phyloP scores from a whole-genome alignment of 2,888 invertebrate species.

The Listrodromus nycthemerus region DNA sequence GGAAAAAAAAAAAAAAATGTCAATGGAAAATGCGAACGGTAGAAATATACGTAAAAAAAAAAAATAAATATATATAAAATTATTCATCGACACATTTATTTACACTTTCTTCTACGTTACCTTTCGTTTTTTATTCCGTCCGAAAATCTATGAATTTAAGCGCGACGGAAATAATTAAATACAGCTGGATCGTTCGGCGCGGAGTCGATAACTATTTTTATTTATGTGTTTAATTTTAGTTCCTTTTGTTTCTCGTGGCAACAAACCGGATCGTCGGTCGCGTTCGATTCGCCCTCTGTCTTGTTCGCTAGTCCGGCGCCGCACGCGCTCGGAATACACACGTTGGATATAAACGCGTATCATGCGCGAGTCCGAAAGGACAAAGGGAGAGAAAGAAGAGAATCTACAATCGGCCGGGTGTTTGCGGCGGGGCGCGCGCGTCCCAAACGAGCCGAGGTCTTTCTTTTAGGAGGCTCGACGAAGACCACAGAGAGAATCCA shows the following conservation, averaged over 20 bases:
- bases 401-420: slow-evolving; percentile 33
- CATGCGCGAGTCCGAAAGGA: slow-evolving; percentile 20
- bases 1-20: no score
- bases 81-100: neutral
- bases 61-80: slow-evolving; percentile 1
- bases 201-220: neutral
- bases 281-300: slow-evolving; percentile 11
- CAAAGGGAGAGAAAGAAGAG: slow-evolving; percentile 34
- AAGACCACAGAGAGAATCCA: slow-evolving; percentile 39
- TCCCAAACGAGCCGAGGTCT: slow-evolving; percentile 2
- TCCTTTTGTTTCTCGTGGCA: slow-evolving; percentile 40
- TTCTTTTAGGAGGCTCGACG: neutral
- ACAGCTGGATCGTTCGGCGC: slow-evolving; percentile 15
- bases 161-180: neutral
- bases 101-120: no score
- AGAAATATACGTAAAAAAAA: no score
- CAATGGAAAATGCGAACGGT: no score
- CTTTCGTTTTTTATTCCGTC: no score
- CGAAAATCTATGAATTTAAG: no score
- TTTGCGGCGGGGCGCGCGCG: slow-evolving; percentile 3
- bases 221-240: neutral
- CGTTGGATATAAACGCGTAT: no score
- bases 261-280: slow-evolving; percentile 42
- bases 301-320: neutral
- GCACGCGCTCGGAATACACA: slow-evolving; percentile 12